Evolutionary conservation across 2,888 invertebrate species (phyloP).

Genomic region (Phytoseiulus persimilis): DNA sequence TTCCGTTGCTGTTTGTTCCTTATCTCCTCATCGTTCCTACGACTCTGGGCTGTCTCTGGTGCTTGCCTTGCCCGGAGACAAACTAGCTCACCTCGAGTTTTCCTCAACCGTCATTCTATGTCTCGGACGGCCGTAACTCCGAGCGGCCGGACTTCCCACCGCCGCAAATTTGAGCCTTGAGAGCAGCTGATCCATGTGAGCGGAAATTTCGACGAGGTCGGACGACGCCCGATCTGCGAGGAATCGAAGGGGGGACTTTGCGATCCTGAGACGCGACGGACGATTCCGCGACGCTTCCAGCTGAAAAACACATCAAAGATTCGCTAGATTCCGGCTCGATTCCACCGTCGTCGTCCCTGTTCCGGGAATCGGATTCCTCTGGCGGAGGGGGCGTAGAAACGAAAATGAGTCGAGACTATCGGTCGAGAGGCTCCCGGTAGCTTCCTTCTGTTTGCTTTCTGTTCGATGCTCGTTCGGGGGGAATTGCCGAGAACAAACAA

Average conservation of each 20-base stretch:
- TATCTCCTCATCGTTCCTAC: too few species aligned
- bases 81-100: too few species aligned
- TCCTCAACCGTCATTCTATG: too few species aligned
- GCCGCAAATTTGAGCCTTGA: too few species aligned
- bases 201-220: too few species aligned
- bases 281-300: not conserved
- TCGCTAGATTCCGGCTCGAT: not conserved
- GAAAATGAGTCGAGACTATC: not conserved
- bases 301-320: not conserved
- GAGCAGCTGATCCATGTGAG: too few species aligned
- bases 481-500: not conserved
- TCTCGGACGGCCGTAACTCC: too few species aligned
- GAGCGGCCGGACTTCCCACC: too few species aligned
- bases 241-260: not conserved
- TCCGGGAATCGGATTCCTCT: not conserved
- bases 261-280: not conserved
- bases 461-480: not conserved
- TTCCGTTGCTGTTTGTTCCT: too few species aligned
- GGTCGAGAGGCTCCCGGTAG: not conserved
- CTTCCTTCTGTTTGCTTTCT: not conserved
- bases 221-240: not conserved
- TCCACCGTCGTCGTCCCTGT: not conserved
- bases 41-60: too few species aligned
- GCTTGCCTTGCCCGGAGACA: too few species aligned
- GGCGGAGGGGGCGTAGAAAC: not conserved